Conservation (phyloP, 2,113 vertebrate species). For the Oreochromis aureus region DNA sequence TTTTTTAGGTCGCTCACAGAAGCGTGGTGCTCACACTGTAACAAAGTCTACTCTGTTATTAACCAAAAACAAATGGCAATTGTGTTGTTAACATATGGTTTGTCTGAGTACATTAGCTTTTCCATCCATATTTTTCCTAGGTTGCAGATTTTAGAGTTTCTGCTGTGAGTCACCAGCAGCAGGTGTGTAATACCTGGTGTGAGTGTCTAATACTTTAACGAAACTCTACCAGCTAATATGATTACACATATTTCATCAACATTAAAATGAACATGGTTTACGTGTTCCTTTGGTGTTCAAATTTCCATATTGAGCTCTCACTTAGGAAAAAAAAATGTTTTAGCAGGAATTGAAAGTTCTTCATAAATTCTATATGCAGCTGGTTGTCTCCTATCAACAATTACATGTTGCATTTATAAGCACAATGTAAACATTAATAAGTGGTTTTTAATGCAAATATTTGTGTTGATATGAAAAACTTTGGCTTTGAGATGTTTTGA, state of each 20-base stretch:
- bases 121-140: neutral
- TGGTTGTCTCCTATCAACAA: neutral
- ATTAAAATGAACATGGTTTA: neutral
- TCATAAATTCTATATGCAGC: neutral
- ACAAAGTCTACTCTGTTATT: neutral
- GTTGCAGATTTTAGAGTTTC: neutral
- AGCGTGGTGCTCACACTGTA: neutral
- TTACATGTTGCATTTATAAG: neutral
- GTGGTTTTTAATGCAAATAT: neutral
- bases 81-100: neutral
- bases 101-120: neutral
- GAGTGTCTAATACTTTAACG: neutral
- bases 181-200: neutral
- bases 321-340: neutral
- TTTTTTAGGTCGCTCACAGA: neutral
- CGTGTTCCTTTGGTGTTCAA: neutral
- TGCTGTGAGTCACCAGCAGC: neutral
- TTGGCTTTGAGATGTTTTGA: neutral
- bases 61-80: neutral
- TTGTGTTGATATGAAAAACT: neutral
- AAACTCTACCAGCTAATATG: neutral
- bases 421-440: neutral
- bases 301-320: neutral
- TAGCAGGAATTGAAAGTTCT: neutral
- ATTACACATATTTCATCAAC: neutral